Evolutionary conservation across 2,797 vertebrate genomes (phyloP).

Genomic region (Phoebastria nigripes): DNA sequence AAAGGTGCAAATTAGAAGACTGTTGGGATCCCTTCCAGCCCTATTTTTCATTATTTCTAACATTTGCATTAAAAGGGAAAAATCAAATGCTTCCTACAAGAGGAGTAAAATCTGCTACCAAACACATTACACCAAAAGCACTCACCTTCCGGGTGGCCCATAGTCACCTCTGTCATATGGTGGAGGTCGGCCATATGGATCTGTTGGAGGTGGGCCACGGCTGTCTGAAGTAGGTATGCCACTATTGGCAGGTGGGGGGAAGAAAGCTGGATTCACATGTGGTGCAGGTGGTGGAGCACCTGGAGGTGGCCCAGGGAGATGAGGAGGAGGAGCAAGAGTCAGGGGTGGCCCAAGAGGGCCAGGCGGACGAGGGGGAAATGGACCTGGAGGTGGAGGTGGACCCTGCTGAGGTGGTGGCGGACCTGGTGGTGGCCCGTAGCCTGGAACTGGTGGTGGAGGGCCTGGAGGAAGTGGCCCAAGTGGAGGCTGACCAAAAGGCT

Average conservation of each 20-base stretch:
- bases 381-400: slow-evolving; percentile 89
- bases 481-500: slow-evolving; percentile 93
- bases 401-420: slow-evolving; percentile 83
- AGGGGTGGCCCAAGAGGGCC: slow-evolving; percentile 93
- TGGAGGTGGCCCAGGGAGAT: slow-evolving; percentile 94
- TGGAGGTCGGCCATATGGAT: slow-evolving; percentile 93
- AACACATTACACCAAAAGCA: slow-evolving; percentile 5
- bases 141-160: slow-evolving; percentile 95
- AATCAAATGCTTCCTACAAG: neutral
- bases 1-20: neutral
- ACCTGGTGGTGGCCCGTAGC: slow-evolving; percentile 86
- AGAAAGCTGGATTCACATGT: slow-evolving; percentile 98
- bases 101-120: neutral
- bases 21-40: neutral
- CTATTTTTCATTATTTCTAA: neutral
- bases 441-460: slow-evolving; percentile 94
- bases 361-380: slow-evolving; percentile 92
- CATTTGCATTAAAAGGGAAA: neutral
- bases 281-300: slow-evolving; percentile 96
- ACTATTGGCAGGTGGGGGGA: slow-evolving; percentile 94
- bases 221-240: slow-evolving; percentile 92
- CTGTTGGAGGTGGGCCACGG: slow-evolving; percentile 89
- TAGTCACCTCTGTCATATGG: slow-evolving; percentile 96
- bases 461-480: slow-evolving; percentile 86
- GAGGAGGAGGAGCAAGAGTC: slow-evolving; percentile 93